Base-by-base conservation (phyloP, 2,113 vertebrate species). In the Corythaixoides concolor region DNA sequence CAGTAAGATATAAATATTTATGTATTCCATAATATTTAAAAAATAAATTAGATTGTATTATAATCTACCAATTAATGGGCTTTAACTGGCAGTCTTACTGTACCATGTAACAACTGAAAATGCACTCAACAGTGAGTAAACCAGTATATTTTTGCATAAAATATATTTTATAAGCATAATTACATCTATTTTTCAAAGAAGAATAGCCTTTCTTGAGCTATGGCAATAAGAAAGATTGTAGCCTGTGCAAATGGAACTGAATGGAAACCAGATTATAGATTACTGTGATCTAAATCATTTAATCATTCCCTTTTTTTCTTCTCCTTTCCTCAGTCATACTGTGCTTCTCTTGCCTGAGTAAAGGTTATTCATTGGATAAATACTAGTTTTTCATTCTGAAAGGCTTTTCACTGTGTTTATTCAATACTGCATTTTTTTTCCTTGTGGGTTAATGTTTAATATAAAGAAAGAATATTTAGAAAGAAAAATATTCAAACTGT, bases 361-460 rank as follows among this genome's bases (percentile, higher is more conserved):
- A 91, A 87, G 53, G 58, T 85, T 89, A 93, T 76, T 89, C 76
- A 62, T 73, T 95, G 22, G 58, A 68, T 93, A 90, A 97, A 90
- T 50, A 76, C 26, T 79, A 62, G 16, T 16, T 95, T 93, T 93
- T 93, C 58, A 64, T 79, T 95, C 70, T 79, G 50, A 91, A 95
- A 90, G 60, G 33, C 47, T 64, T 90, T 85, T 75, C 24, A 32
- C 5, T 72, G 23, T 85, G 24, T 79, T 95, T 96, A 76, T 91
- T 75, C 2, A 0, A 24, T 45, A 6, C 17, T 60, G 6, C 32
- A 18, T 62, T 85, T 43, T 88, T 79, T 88, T 69, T 68, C 32
- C 20, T 30, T 16, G 8, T 45, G 9, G 82, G 27, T 72, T 77
- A 63, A 30, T 75, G 17, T 87, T 93, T 89, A 56, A 33, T 92